Base-by-base conservation (phyloP, 2,113 vertebrate genomes). In the Microtus pennsylvanicus region DNA sequence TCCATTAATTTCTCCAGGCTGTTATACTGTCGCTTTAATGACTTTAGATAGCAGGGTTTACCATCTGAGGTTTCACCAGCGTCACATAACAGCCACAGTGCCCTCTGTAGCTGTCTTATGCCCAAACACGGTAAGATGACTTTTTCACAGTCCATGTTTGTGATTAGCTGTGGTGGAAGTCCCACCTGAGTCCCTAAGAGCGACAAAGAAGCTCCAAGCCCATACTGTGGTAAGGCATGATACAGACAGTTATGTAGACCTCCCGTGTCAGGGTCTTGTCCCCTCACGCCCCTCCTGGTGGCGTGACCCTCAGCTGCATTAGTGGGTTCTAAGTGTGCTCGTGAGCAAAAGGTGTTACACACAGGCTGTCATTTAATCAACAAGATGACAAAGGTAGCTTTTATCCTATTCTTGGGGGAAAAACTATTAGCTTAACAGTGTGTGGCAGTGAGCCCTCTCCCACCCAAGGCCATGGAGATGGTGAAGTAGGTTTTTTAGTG, bases 401-500 rank as follows among this genome's bases (percentile, higher is more conserved):
- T 94, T 45, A 94, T 85, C 35, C 95, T 81, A 96, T 5, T 4
- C 33, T 22, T 74, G 52, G 45, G 94, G 50, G n/a, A 90, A 88
- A 88, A 94, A 24, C 69, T 80, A 94, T 94, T 35, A 90, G 87
- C 93, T 85, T 83, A 42, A 65, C 65, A 93, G 94, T 55, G 33
- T 91, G 58, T 96, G 93, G 92, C 92, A 93, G 82, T 75, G 94
- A 91, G 96, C 14, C 92, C 96, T 94, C 90, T 98, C 96, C 80
- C 72, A 96, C 80, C 97, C 42, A 97, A 97, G 78, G 77, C 94
- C 93, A 93, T 94, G 26, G 52, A 97, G 97, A 95, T 94, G 63
- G 90, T 95, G 95, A 97, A 97, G 78, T 28, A 88, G n/a, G 94
- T 75, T 97, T 95, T 22, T 21, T 70, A 50, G 47, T 10, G 10